These are phyloP conservation scores for Thunnus maccoyii DNA, from an alignment of 2,113 vertebrate species.

Conservation along the genomic window DNA sequence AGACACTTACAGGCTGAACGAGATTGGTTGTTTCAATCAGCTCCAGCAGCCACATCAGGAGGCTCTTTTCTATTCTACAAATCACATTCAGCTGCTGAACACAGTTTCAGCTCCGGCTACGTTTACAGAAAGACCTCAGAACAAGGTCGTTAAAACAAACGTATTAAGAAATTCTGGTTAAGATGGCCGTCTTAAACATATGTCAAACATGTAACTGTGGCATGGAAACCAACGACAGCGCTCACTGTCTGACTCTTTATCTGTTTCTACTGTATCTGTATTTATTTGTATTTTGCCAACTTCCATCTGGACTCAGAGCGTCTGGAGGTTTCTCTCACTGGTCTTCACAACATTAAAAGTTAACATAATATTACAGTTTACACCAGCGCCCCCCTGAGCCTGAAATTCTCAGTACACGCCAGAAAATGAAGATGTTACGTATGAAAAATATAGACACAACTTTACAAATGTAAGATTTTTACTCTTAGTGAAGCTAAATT, in stretches of 20 bases:
- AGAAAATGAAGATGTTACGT: neutral
- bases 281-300: neutral
- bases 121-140: constrained; percentile 29
- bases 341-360: neutral
- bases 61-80: constrained; percentile 41
- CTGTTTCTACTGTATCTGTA: neutral
- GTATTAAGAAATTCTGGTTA: neutral
- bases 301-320: no score
- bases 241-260: no score
- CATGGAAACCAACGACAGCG: neutral
- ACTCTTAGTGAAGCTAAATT: no score
- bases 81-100: constrained; percentile 9
- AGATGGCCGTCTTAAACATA: neutral
- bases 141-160: constrained; percentile 19
- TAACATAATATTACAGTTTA: neutral
- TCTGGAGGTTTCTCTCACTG: neutral
- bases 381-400: constrained; percentile 4
- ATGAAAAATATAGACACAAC: no score
- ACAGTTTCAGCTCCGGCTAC: constrained; percentile 6
- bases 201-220: neutral
- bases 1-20: constrained; percentile 1
- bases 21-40: constrained; percentile 28
- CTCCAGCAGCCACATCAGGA: constrained; percentile 43
- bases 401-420: neutral
- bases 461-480: no score